Percentiles rank a stretch among this genome's conserved stretches.
These are phyloP conservation scores for Eristalinus aeneus DNA, from an alignment of 2,888 invertebrate species.

Conservation along the genomic window DNA sequence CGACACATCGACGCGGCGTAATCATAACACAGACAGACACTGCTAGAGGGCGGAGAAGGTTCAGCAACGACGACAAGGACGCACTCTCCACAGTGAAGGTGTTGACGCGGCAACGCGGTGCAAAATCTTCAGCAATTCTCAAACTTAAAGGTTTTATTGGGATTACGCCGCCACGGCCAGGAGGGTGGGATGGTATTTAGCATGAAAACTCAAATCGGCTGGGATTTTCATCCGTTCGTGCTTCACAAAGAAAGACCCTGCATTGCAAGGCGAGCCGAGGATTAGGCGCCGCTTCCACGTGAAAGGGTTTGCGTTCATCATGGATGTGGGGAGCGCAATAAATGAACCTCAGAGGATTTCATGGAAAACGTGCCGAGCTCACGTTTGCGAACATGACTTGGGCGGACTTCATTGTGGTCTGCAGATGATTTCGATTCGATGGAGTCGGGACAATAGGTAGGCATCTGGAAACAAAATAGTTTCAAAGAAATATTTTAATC, in stretches of 20 bases:
- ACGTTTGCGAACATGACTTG: neutral
- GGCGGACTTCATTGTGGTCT: neutral
- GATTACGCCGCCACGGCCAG: no score
- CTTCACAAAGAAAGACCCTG: neutral
- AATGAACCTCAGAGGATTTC: neutral
- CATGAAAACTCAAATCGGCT: neutral
- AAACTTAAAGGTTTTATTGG: neutral
- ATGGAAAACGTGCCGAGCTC: neutral
- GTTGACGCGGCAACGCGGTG: neutral
- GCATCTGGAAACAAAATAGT: no score
- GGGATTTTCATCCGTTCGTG: neutral
- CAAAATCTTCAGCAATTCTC: neutral
- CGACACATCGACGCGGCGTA: slow-evolving; percentile 65
- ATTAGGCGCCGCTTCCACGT: neutral
- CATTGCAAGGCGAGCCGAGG: neutral
- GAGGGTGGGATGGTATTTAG: neutral
- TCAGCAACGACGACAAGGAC: neutral
- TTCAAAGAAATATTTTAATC: no score
- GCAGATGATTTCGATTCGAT: no score
- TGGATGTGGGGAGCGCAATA: neutral
- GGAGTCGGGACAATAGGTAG: no score
- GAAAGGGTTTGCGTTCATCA: neutral
- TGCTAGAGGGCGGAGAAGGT: slow-evolving; percentile 29
- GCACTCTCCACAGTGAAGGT: neutral
- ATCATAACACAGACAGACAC: slow-evolving; percentile 60